Conservation (phyloP, 2,888 invertebrate genomes). For the Platycnemis pennipes region DNA sequence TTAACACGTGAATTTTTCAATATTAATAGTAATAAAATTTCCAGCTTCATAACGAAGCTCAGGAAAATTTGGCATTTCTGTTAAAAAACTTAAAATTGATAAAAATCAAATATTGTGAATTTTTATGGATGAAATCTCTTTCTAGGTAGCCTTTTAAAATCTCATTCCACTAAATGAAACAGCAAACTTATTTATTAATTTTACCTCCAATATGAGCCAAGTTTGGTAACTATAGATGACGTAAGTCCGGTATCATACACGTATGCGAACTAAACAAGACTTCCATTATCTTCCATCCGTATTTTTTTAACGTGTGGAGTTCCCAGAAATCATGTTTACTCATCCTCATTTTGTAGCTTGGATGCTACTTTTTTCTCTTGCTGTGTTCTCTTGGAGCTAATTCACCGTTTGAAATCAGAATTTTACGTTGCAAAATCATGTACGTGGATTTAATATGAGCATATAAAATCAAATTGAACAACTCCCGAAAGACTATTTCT, state of each 20-base stretch:
- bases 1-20: too few relatives aligned
- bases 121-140: too few relatives aligned
- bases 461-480: background rate
- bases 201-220: background rate
- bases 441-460: too few relatives aligned
- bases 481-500: too few relatives aligned
- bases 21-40: too few relatives aligned
- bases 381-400: background rate
- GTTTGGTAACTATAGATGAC: background rate
- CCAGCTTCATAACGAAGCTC: too few relatives aligned
- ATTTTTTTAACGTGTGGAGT: background rate
- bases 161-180: background rate
- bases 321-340: background rate
- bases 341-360: background rate
- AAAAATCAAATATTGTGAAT: too few relatives aligned
- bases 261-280: background rate
- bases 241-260: background rate
- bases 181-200: background rate
- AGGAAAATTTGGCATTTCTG: too few relatives aligned
- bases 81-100: too few relatives aligned
- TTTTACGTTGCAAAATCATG: too few relatives aligned
- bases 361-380: background rate
- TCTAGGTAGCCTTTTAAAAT: background rate
- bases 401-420: background rate
- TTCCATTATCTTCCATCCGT: background rate